These are phyloP conservation scores for Cynaeus angustus DNA, from an alignment of 2,888 invertebrate species.

Conservation along the genomic window DNA sequence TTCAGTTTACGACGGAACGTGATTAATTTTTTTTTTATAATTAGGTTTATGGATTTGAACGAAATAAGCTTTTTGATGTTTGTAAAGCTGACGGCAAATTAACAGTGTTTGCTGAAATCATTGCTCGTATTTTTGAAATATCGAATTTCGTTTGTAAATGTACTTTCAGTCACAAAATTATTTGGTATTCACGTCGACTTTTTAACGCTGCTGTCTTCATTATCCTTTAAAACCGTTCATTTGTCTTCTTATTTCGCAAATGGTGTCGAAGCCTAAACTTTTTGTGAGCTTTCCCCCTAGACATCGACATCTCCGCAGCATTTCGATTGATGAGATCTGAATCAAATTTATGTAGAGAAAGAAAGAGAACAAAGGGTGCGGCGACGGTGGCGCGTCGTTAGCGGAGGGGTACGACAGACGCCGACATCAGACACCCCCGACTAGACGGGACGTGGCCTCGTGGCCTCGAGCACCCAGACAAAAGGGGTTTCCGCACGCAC, in stretches of 20 bases:
- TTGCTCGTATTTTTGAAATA: too few relatives aligned
- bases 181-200: neutral
- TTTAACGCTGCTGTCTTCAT: neutral
- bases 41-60: too few relatives aligned
- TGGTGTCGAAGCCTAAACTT: too few relatives aligned
- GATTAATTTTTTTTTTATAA: too few relatives aligned
- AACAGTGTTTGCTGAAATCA: too few relatives aligned
- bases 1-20: too few relatives aligned
- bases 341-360: slow-evolving; percentile 31
- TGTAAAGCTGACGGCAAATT: too few relatives aligned
- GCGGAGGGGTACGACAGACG: slow-evolving; percentile 46
- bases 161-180: too few relatives aligned
- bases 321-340: slow-evolving; percentile 30
- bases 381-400: slow-evolving; percentile 39
- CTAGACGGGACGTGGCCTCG: slow-evolving; percentile 57
- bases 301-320: too few relatives aligned
- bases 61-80: too few relatives aligned
- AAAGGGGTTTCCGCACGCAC: slow-evolving; percentile 57
- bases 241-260: neutral
- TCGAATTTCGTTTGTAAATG: too few relatives aligned
- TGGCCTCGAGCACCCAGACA: slow-evolving; percentile 56
- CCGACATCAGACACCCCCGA: slow-evolving; percentile 52
- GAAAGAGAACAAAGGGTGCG: slow-evolving; percentile 43
- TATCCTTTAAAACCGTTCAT: neutral
- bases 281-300: neutral